phyloP scores from a whole-genome alignment of 2,888 invertebrate genomes.

The Chelonus formosanus region DNA sequence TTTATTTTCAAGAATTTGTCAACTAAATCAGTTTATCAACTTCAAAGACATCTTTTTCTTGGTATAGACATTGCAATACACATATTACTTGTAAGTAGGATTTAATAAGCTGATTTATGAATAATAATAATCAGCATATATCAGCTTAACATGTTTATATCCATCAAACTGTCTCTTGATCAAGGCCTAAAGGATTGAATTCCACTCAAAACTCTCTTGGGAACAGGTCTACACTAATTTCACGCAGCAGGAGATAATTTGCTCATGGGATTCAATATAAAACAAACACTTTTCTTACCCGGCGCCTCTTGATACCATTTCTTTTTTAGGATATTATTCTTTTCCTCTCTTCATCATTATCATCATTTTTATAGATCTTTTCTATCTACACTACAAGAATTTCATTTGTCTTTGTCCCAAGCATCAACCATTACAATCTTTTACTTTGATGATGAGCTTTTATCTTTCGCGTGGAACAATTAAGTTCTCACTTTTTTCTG shows the following conservation, averaged over 20 bases:
- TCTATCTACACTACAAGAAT: conserved; percentile 20
- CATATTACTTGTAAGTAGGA: too few relatives aligned
- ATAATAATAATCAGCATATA: too few relatives aligned
- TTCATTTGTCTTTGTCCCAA: not conserved
- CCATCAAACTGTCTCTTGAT: not conserved
- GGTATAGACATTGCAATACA: too few relatives aligned
- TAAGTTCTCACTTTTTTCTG: too few relatives aligned
- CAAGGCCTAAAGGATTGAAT: not conserved
- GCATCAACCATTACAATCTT: too few relatives aligned
- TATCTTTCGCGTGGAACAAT: too few relatives aligned
- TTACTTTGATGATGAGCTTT: too few relatives aligned
- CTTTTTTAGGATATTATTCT: not conserved
- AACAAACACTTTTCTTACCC: conserved; percentile 45
- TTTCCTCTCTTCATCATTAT: conserved; percentile 2
- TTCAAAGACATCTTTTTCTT: too few relatives aligned
- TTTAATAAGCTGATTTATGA: too few relatives aligned
- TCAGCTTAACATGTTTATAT: conserved; percentile 2
- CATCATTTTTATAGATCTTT: not conserved
- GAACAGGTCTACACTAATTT: conserved; percentile 39
- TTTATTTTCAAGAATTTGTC: too few relatives aligned
- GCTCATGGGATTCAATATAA: conserved; percentile 29
- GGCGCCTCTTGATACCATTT: conserved; percentile 31
- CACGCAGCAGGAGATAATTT: conserved; percentile 44
- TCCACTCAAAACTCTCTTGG: conserved; percentile 14
- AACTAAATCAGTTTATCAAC: too few relatives aligned